Evolutionary conservation across 2,113 vertebrate species (phyloP).

Genomic region (Scartelaos histophorus): DNA sequence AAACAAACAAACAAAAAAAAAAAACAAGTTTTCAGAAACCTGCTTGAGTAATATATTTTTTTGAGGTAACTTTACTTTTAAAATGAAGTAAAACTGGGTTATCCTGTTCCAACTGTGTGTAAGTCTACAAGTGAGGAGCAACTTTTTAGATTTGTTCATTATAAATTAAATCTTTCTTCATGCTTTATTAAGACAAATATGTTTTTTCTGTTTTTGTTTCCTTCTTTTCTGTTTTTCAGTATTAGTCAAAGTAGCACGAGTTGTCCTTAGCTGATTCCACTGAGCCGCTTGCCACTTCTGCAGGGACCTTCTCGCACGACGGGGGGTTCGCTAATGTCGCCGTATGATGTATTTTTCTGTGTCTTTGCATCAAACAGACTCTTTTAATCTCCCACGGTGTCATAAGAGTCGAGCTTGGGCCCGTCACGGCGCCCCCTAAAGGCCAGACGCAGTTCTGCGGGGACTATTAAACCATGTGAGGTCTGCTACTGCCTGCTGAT

Average conservation of each 20-base stretch:
- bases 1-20: too few species aligned
- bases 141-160: too few species aligned
- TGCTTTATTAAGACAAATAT: neutral
- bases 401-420: slow-evolving; percentile 6
- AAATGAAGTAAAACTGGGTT: too few species aligned
- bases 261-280: slow-evolving; percentile 19
- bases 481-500: neutral
- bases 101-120: too few species aligned
- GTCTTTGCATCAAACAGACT: slow-evolving; percentile 29
- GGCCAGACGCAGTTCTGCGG: slow-evolving; percentile 52
- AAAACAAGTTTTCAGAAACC: too few species aligned
- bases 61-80: too few species aligned
- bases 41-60: too few species aligned
- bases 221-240: too few species aligned
- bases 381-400: slow-evolving; percentile 20
- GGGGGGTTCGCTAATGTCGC: slow-evolving; percentile 1
- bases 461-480: slow-evolving; percentile 59
- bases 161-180: neutral
- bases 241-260: neutral
- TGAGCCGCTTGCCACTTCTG: slow-evolving; percentile 6
- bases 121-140: neutral
- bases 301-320: slow-evolving; percentile 2
- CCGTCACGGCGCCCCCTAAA: slow-evolving; percentile 12
- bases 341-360: slow-evolving; percentile 26
- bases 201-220: too few species aligned